These are phyloP conservation scores for Aleiodes leptofemur DNA, from an alignment of 2,888 invertebrate species.

Conservation along the genomic window DNA sequence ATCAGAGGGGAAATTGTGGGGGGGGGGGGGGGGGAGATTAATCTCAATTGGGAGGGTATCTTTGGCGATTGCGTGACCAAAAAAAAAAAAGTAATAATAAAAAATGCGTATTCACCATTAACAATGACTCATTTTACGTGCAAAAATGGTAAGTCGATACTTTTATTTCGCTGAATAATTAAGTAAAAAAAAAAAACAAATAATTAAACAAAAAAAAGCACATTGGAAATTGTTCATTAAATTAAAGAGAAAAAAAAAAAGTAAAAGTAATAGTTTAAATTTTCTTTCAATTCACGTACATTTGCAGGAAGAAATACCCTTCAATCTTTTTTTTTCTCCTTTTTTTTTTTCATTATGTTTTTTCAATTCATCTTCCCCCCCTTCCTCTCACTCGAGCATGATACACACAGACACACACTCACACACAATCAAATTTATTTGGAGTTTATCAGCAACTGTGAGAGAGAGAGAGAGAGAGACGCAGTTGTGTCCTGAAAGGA, in stretches of 20 bases:
- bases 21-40: slow-evolving; percentile 55
- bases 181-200: slow-evolving; percentile 2
- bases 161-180: slow-evolving; percentile 12
- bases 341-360: background rate
- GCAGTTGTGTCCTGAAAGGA: slow-evolving; percentile 7
- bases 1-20: slow-evolving; percentile 50
- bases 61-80: slow-evolving; percentile 71
- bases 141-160: slow-evolving; percentile 64
- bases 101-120: slow-evolving; percentile 50
- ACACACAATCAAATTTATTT: slow-evolving; percentile 31
- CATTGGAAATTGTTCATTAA: slow-evolving; percentile 14
- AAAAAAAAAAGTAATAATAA: slow-evolving; percentile 53
- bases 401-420: background rate
- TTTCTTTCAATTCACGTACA: slow-evolving; percentile 2
- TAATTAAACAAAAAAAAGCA: background rate
- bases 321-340: background rate
- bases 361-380: slow-evolving; percentile 11
- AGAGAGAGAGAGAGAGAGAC: slow-evolving; percentile 14
- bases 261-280: slow-evolving; percentile 6
- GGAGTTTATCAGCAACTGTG: slow-evolving; percentile 15
- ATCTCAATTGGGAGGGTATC: slow-evolving; percentile 59
- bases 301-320: background rate
- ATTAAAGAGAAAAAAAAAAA: background rate
- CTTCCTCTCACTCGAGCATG: slow-evolving; percentile 23
- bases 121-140: slow-evolving; percentile 61